Conservation (phyloP, 2,888 invertebrate genomes). For the Schrankia costaestrigalis region DNA sequence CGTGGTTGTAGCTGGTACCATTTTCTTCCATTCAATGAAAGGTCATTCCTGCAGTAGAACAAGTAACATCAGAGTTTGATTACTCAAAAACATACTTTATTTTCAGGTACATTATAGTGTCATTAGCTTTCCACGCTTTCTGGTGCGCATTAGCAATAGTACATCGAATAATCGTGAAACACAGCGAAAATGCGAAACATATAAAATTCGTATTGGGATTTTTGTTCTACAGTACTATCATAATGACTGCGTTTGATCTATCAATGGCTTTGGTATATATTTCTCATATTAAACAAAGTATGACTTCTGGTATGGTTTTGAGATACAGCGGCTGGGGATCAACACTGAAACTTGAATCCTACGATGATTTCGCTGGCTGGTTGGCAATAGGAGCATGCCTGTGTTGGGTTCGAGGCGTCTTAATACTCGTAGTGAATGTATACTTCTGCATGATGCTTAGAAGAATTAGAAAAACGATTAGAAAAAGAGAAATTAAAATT, state of each 20-base stretch:
- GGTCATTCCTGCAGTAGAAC: neutral
- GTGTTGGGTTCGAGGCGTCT: conserved; percentile 55
- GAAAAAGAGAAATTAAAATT: conserved; percentile 39
- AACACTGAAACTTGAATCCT: conserved; percentile 39
- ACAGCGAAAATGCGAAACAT: conserved; percentile 16
- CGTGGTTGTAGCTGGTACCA: no score
- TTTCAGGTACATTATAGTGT: conserved; percentile 52
- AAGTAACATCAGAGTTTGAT: neutral
- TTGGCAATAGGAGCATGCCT: conserved; percentile 51
- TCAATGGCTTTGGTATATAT: conserved; percentile 65
- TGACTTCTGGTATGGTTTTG: conserved; percentile 59
- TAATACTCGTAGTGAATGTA: conserved; percentile 49
- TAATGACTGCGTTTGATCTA: conserved; percentile 49
- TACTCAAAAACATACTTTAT: conserved; percentile 1
- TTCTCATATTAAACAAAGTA: conserved; percentile 59
- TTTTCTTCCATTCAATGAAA: no score
- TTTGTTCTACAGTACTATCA: conserved; percentile 39
- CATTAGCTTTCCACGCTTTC: conserved; percentile 42
- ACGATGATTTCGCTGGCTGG: conserved; percentile 62
- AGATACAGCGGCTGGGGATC: conserved; percentile 65
- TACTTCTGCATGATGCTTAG: conserved; percentile 45
- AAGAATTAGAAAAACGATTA: conserved; percentile 33
- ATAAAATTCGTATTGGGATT: conserved; percentile 35
- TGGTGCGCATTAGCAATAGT: conserved; percentile 47
- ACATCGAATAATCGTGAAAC: conserved; percentile 29